phyloP scores from a whole-genome alignment of 2,888 invertebrate species.

The Temnothorax rugatulus region DNA sequence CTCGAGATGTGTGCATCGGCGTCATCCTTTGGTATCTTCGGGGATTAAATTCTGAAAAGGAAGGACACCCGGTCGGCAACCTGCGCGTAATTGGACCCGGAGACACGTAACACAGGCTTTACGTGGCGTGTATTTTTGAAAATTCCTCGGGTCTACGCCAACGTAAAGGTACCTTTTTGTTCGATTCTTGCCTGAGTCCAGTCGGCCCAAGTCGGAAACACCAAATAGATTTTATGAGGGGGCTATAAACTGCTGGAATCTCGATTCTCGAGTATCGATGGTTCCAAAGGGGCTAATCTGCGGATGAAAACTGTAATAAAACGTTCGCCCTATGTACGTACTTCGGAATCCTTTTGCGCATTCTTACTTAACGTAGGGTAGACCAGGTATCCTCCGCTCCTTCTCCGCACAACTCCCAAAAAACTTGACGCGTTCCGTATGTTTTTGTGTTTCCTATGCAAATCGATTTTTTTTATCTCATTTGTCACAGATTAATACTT shows the following conservation, averaged over 20 bases:
- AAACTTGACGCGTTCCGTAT: background rate
- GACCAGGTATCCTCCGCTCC: conserved; percentile 50
- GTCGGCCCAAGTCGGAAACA: conserved; percentile 77
- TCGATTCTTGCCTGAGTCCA: conserved; percentile 67
- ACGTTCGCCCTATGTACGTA: conserved; percentile 71
- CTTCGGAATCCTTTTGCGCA: conserved; percentile 69
- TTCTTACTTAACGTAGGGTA: conserved; percentile 55
- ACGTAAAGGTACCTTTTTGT: conserved; percentile 76
- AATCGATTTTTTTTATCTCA: background rate
- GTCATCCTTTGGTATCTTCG: background rate
- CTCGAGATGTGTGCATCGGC: conserved; percentile 10
- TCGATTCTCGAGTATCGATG: conserved; percentile 79
- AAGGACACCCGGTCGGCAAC: conserved; percentile 70
- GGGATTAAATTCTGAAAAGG: conserved; percentile 48
- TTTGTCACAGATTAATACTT: background rate
- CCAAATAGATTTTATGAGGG: conserved; percentile 84
- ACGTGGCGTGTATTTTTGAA: conserved; percentile 69
- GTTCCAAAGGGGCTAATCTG: conserved; percentile 85
- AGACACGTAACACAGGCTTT: conserved; percentile 71
- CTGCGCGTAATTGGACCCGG: conserved; percentile 76
- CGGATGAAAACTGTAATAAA: conserved; percentile 84
- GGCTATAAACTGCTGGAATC: conserved; percentile 82
- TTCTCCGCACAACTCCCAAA: background rate
- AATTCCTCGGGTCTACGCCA: conserved; percentile 70
- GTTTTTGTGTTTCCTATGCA: background rate